A percentile compares a stretch with the other conserved stretches of the same genome.
Conservation (phyloP, 2,113 vertebrate species). For the Hemicordylus capensis region DNA sequence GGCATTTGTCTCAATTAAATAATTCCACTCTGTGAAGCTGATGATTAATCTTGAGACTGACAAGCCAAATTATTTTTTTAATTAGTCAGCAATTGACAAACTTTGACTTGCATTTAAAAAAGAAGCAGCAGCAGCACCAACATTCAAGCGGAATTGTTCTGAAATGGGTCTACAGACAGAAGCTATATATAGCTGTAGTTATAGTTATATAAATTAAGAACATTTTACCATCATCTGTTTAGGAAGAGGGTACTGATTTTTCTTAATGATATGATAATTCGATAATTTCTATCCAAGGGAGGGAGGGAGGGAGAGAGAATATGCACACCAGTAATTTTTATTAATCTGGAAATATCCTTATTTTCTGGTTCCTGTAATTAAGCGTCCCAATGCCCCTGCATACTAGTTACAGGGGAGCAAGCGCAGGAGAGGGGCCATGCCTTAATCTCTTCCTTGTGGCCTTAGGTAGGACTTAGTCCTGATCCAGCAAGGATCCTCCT, state of each 20-base stretch:
- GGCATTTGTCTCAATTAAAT: constrained; percentile 2
- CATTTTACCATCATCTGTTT: not conserved
- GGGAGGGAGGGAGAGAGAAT: too few relatives aligned
- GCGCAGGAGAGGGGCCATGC: too few relatives aligned
- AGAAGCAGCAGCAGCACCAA: not conserved
- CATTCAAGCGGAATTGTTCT: not conserved
- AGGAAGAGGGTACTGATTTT: too few relatives aligned
- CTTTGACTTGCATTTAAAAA: not conserved
- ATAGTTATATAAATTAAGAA: too few relatives aligned
- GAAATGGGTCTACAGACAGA: not conserved
- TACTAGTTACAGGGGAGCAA: too few relatives aligned
- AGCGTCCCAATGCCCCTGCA: too few relatives aligned
- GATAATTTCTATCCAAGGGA: not conserved
- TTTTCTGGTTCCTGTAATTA: not conserved
- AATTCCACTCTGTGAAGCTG: not conserved
- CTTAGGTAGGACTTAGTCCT: too few relatives aligned
- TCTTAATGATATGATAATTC: not conserved
- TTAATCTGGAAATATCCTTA: not conserved
- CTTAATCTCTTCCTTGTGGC: too few relatives aligned
- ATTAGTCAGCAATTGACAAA: constrained; percentile 3
- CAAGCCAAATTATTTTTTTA: not conserved
- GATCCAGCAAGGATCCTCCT: too few relatives aligned
- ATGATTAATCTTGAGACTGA: not conserved
- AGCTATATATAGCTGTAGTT: too few relatives aligned
- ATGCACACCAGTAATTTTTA: too few relatives aligned